These are phyloP conservation scores for Lycaena phlaeas DNA, from an alignment of 2,888 invertebrate species.

Conservation along the genomic window DNA sequence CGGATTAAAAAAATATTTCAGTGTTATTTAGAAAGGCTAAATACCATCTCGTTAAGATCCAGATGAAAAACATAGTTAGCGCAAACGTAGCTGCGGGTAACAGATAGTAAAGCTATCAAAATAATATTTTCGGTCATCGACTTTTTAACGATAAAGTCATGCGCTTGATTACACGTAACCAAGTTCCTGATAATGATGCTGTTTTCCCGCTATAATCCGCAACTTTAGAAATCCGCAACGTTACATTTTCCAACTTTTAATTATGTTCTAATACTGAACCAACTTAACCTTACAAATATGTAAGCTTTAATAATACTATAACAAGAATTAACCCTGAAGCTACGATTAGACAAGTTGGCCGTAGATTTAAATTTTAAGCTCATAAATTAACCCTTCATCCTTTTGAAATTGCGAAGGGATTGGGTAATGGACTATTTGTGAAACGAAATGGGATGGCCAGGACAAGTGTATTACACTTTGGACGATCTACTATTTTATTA, in stretches of 20 bases:
- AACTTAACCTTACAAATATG: constrained; percentile 3
- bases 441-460: constrained; percentile 64
- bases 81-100: no score
- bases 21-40: no score
- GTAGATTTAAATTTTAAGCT: constrained; percentile 72
- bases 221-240: no score
- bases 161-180: not conserved
- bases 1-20: no score
- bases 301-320: constrained; percentile 49
- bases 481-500: constrained; percentile 39
- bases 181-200: no score
- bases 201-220: no score
- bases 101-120: no score
- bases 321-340: constrained; percentile 62
- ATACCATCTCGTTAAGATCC: no score
- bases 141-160: no score
- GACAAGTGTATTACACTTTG: constrained; percentile 62
- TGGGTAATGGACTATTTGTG: constrained; percentile 72
- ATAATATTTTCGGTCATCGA: not conserved
- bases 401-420: constrained; percentile 71
- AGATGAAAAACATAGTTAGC: no score
- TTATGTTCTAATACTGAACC: not conserved
- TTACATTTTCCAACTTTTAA: constrained; percentile 2
- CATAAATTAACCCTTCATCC: constrained; percentile 72
- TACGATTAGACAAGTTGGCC: constrained; percentile 64